phyloP scores from a whole-genome alignment of 2,113 vertebrate species.

The Mormoops blainvillei region DNA sequence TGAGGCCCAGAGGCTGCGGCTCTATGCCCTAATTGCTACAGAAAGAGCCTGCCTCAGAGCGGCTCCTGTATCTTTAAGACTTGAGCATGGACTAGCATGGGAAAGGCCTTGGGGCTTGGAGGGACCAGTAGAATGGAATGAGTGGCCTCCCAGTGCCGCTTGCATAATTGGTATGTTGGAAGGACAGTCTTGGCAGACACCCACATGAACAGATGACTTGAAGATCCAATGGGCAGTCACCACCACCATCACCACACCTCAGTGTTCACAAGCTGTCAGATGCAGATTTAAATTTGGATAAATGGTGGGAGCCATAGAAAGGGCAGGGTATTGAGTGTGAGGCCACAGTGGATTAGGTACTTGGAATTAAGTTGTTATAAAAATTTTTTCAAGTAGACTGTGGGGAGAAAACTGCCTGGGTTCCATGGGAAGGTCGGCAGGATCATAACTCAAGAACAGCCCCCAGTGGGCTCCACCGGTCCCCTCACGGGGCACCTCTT shows the following conservation, averaged over 20 bases:
- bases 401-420: neutral
- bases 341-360: neutral
- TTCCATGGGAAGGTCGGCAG: neutral
- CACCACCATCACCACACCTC: neutral
- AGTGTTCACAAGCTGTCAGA: neutral
- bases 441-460: neutral
- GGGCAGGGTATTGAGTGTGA: neutral
- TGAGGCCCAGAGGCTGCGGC: neutral
- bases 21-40: neutral
- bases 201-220: neutral
- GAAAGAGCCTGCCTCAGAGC: neutral
- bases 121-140: neutral
- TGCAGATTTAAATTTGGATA: neutral
- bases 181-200: neutral
- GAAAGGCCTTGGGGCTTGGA: neutral
- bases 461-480: neutral
- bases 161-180: neutral
- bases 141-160: neutral
- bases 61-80: neutral
- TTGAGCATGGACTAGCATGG: neutral
- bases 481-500: accelerated
- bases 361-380: neutral
- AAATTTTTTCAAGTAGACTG: neutral
- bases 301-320: neutral
- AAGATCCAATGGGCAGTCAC: neutral